These are phyloP conservation scores for Parelbella ahira DNA, from an alignment of 2,888 invertebrate species.

Conservation along the genomic window DNA sequence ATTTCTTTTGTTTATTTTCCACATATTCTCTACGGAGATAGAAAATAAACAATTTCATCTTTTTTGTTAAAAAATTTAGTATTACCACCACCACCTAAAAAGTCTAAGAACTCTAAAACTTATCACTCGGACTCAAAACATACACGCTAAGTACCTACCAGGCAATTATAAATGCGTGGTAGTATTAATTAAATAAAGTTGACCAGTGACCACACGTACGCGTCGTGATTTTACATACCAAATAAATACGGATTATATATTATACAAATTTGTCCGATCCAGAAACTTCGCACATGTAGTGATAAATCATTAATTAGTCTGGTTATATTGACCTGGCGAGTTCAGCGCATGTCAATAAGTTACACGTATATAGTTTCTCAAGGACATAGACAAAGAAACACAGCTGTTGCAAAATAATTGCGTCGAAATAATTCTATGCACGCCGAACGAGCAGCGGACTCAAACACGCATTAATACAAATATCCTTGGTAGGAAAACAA, in stretches of 20 bases:
- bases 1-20: too few species aligned
- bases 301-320: conserved; percentile 17
- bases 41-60: too few species aligned
- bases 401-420: conserved; percentile 33
- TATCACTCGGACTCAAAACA: too few species aligned
- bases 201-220: too few species aligned
- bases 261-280: conserved; percentile 1
- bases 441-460: conserved; percentile 22
- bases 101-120: too few species aligned
- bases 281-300: conserved; percentile 14
- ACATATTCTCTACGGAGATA: too few species aligned
- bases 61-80: too few species aligned
- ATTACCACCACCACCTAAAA: too few species aligned
- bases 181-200: too few species aligned
- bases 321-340: conserved; percentile 40
- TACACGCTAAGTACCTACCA: too few species aligned
- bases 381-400: conserved; percentile 25
- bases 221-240: not conserved
- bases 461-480: conserved; percentile 28
- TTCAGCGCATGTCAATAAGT: conserved; percentile 34
- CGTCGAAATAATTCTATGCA: conserved; percentile 35
- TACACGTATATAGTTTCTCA: conserved; percentile 19
- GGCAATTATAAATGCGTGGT: too few species aligned
- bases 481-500: conserved; percentile 40
- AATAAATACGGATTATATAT: not conserved